phyloP scores from a whole-genome alignment of 2,888 invertebrate species.

The Steinernema scapterisci region DNA sequence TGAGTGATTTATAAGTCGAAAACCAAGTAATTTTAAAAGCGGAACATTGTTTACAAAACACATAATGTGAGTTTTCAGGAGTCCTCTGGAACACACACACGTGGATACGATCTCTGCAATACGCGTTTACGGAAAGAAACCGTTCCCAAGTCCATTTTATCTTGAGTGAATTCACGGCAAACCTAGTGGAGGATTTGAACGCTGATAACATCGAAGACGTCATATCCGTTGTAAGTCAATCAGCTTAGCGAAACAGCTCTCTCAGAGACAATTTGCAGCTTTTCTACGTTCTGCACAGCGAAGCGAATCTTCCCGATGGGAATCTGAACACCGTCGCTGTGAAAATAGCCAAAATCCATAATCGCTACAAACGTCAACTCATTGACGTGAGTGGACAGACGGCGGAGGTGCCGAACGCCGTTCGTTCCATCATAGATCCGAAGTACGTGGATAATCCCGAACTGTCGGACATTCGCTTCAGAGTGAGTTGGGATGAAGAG shows the following conservation, averaged over 20 bases:
- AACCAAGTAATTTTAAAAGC: too few relatives aligned
- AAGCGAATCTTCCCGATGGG: conserved; percentile 36
- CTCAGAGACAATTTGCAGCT: conserved; percentile 35
- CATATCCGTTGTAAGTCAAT: conserved; percentile 41
- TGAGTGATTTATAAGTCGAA: too few relatives aligned
- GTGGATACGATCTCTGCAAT: conserved; percentile 84
- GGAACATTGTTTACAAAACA: too few relatives aligned
- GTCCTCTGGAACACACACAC: conserved; percentile 84
- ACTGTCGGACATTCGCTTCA: conserved; percentile 86
- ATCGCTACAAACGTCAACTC: conserved; percentile 15
- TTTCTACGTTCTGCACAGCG: conserved; percentile 44
- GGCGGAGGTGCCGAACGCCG: background rate
- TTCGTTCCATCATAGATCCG: conserved; percentile 74
- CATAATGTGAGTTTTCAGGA: conserved; percentile 31
- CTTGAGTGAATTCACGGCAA: conserved; percentile 66
- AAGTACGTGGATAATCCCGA: conserved; percentile 92
- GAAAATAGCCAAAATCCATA: conserved; percentile 40
- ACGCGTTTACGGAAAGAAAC: conserved; percentile 81
- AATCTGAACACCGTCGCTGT: conserved; percentile 37
- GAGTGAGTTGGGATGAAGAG: conserved; percentile 72
- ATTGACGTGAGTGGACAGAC: background rate
- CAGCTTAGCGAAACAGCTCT: background rate
- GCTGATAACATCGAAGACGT: conserved; percentile 44
- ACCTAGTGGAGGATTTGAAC: conserved; percentile 43
- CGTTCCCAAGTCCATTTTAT: conserved; percentile 77